These are phyloP conservation scores for Abrostola tripartita DNA, from an alignment of 2,888 invertebrate genomes.

Conservation along the genomic window DNA sequence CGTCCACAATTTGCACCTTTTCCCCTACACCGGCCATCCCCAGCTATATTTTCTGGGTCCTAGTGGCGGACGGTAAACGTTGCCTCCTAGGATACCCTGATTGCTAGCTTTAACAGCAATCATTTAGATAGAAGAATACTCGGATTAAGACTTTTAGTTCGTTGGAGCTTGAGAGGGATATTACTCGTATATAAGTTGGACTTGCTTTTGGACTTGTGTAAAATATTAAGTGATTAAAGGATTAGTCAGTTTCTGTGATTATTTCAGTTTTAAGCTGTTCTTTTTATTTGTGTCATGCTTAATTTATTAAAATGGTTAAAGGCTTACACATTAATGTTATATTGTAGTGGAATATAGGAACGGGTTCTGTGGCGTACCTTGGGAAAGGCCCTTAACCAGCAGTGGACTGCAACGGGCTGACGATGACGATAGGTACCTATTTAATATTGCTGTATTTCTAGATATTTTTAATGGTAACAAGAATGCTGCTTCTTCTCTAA, in stretches of 20 bases:
- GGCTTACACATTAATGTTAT: too few species aligned
- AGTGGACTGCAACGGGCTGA: too few species aligned
- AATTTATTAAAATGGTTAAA: too few species aligned
- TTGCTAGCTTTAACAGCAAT: slow-evolving; percentile 71
- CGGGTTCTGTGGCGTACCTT: too few species aligned
- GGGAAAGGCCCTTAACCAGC: too few species aligned
- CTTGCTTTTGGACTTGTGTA: slow-evolving; percentile 14
- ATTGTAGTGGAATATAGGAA: too few species aligned
- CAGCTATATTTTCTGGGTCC: slow-evolving; percentile 67
- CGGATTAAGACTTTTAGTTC: slow-evolving; percentile 63
- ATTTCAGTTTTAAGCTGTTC: neutral
- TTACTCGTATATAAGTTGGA: slow-evolving; percentile 15
- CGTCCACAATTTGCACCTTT: slow-evolving; percentile 30
- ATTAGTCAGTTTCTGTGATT: slow-evolving; percentile 14
- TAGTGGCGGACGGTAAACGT: slow-evolving; percentile 58
- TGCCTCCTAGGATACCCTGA: slow-evolving; percentile 59
- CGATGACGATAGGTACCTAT: too few species aligned
- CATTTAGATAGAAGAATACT: slow-evolving; percentile 69
- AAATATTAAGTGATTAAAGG: slow-evolving; percentile 5
- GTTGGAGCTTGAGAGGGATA: slow-evolving; percentile 27
- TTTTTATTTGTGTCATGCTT: neutral
- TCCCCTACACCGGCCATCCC: slow-evolving; percentile 37
- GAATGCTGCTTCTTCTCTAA: too few species aligned
- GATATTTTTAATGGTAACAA: too few species aligned
- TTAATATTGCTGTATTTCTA: too few species aligned